phyloP scores from a whole-genome alignment of 2,888 invertebrate genomes.

The Coelinius sp. region DNA sequence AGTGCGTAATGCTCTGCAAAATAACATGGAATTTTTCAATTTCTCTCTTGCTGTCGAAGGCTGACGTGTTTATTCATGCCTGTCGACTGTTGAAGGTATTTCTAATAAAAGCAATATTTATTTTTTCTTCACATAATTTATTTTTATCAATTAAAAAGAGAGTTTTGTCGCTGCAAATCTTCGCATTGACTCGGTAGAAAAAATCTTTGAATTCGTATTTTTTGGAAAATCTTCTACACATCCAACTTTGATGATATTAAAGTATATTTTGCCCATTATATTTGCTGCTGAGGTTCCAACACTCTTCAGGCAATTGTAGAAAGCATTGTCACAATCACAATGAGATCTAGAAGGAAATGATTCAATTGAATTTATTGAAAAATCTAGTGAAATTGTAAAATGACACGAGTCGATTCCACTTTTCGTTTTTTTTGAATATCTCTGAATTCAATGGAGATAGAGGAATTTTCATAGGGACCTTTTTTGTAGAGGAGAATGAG shows the following conservation, averaged over 20 bases:
- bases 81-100: not conserved
- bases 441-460: too few species aligned
- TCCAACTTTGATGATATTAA: slow-evolving; percentile 84
- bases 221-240: slow-evolving; percentile 76
- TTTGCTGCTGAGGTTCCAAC: slow-evolving; percentile 81
- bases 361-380: too few species aligned
- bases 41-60: not conserved
- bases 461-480: too few species aligned
- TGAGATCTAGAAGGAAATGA: slow-evolving; percentile 81
- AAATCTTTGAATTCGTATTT: slow-evolving; percentile 12
- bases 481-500: too few species aligned
- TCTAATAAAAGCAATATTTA: not conserved
- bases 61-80: not conserved
- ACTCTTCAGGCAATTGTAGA: slow-evolving; percentile 85
- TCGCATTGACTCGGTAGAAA: slow-evolving; percentile 37
- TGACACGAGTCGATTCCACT: too few species aligned
- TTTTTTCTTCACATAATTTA: not conserved
- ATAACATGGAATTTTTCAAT: not conserved
- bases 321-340: slow-evolving; percentile 87
- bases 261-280: slow-evolving; percentile 88
- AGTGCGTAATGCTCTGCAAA: slow-evolving; percentile 35
- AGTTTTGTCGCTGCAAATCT: slow-evolving; percentile 42
- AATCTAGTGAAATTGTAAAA: too few species aligned
- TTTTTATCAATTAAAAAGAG: slow-evolving; percentile 34
- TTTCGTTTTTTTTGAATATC: too few species aligned